Base-by-base conservation (phyloP, 2,888 invertebrate species). In the Leucania comma region DNA sequence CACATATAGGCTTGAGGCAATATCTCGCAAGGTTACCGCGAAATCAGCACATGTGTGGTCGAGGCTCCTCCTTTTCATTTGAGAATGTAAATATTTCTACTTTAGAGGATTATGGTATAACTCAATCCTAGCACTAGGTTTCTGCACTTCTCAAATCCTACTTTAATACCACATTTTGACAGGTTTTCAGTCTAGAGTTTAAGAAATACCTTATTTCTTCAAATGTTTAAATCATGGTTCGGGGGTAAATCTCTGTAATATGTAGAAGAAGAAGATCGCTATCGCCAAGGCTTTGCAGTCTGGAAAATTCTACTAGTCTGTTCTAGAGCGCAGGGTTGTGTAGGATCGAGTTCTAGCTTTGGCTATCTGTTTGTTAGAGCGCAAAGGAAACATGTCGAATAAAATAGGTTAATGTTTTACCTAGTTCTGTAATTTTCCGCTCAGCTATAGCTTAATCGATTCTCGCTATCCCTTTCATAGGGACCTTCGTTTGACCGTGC, bases 311-410 rank as follows among this genome's bases (percentile, higher is more conserved):
- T 12, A 29, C 9, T 6, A 70, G 58, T n/a, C 5, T 9, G 4
- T 22, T 6, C 42, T 42, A 24, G 2, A 26, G 4, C 26, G 24
- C 14, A 32, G 2, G 17, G 6, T 29, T 71, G 22, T 29, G 4
- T 71, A 17, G 8, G 8, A n/a, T 24, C 0, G 9, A 38, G 6
- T 29, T 69, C 46, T 42, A 24, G 12, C 12, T n/a, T 57, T 35
- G 17, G 6, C 32, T 22, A n/a, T 14, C 14, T 38, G 14, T 14
- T 50, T 14, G 12, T 32, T n/a, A 17, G 22, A 42, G 24, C 20
- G 14, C 12, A 73, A 26, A 35, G 20, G n/a, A 72, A 51, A 72
- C 32, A 14, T 22, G 26, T 61, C n/a, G 17, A 46, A 24, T 42
- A 35, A 10, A 42, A 10, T 60, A 22, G 12, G 10, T 32, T 63